Conservation (phyloP, 2,888 invertebrate species). For the Monoplex corrugatus region DNA sequence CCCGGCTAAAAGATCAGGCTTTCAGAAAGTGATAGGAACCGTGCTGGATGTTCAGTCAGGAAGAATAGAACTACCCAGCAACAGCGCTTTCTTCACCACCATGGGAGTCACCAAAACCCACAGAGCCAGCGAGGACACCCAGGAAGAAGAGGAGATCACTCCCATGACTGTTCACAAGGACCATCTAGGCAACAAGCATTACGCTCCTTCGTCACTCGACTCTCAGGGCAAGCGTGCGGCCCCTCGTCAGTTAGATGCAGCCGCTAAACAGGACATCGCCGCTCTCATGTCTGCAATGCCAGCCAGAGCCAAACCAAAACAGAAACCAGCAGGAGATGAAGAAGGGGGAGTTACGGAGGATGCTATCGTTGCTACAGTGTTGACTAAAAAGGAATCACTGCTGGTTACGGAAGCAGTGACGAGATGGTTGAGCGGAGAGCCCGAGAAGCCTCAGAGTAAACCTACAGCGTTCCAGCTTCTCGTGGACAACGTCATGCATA, state of each 20-base stretch:
- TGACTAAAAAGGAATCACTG: conserved; percentile 49
- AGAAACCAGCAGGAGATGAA: neutral
- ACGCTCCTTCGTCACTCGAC: conserved; percentile 31
- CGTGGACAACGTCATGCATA: conserved; percentile 34
- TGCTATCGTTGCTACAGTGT: conserved; percentile 54
- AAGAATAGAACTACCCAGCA: conserved; percentile 27
- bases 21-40: conserved; percentile 49
- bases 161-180: conserved; percentile 56
- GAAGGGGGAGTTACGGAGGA: conserved; percentile 56
- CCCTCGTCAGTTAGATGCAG: conserved; percentile 39
- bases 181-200: conserved; percentile 53
- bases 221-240: neutral
- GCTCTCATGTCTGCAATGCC: conserved; percentile 43
- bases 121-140: neutral
- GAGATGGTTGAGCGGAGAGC: conserved; percentile 40
- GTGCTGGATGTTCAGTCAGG: conserved; percentile 47
- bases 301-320: neutral
- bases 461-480: conserved; percentile 46
- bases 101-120: conserved; percentile 44
- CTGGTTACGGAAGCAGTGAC: conserved; percentile 43
- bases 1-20: neutral
- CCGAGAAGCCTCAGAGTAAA: neutral
- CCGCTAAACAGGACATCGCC: conserved; percentile 50
- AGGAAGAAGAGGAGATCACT: conserved; percentile 51
- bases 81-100: conserved; percentile 44